Evolutionary conservation across 2,113 vertebrate species (phyloP).

Genomic region (Pongo pygmaeus): DNA sequence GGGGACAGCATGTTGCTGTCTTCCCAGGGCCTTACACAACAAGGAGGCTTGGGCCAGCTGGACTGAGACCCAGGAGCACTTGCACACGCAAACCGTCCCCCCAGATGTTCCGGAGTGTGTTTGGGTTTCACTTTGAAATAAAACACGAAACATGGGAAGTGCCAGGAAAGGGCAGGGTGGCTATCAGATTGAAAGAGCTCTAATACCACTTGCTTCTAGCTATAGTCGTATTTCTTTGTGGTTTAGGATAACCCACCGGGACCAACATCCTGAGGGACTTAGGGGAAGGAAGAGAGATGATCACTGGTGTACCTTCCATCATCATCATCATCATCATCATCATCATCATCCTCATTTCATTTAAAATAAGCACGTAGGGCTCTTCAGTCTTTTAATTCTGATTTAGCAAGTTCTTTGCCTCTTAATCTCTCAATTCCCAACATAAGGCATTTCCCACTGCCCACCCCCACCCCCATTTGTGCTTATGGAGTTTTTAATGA

Average conservation of each 20-base stretch:
- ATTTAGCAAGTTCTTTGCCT: slow-evolving; percentile 6
- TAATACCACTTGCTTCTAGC: slow-evolving; percentile 57
- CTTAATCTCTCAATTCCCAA: slow-evolving; percentile 22
- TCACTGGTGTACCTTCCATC: slow-evolving; percentile 6
- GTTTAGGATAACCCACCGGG: slow-evolving; percentile 69
- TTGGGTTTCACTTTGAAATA: slow-evolving; percentile 52
- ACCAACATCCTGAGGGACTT: not conserved
- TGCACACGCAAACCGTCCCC: not conserved
- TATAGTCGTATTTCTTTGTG: slow-evolving; percentile 77
- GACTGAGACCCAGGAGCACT: not conserved
- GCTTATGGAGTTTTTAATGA: slow-evolving; percentile 51
- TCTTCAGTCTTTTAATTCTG: slow-evolving; percentile 40
- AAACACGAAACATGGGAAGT: slow-evolving; percentile 14
- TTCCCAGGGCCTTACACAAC: slow-evolving; percentile 1
- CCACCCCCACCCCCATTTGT: not conserved
- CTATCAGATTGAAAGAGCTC: slow-evolving; percentile 58
- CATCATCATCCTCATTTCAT: slow-evolving; percentile 9
- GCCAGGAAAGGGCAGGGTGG: not conserved
- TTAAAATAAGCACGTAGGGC: not conserved
- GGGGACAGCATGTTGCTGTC: not conserved
- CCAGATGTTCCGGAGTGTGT: not conserved
- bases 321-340: not conserved
- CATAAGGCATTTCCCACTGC: not conserved
- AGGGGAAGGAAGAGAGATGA: not conserved
- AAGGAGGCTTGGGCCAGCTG: not conserved